Base-by-base conservation (phyloP, 1,140 invertebrate species). In the Scaptomyza montana region DNA sequence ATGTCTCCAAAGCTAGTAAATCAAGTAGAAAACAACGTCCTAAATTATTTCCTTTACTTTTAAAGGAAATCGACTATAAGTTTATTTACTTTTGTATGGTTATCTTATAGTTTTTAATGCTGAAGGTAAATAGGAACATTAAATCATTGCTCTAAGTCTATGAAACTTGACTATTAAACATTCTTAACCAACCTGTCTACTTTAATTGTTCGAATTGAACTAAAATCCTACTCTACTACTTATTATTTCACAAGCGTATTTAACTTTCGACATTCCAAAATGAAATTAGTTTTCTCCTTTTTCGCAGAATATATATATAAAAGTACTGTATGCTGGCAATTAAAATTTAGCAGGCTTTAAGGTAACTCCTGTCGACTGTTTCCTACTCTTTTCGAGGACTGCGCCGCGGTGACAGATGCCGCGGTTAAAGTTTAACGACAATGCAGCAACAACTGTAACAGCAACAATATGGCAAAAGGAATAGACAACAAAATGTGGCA, bases 281-380 rank as follows among this genome's bases (percentile, higher is more conserved):
- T n/a, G 10, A n/a, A 43, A 5, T n/a, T 8, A 0, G 39, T 12
- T 43, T 43, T 43, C 39, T 43, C n/a, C 5, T 63, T 60, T 54
- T 28, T 65, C 47, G 75, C 53, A 85, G 5, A 79, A 85, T 80
- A 77, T 61, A 72, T 25, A 25, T 25, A 25, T 25, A 25, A 4
- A 3, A 2, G 21, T 25, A 25, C 2, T 25, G 3, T 25, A 25
- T 57, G 59, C 65, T 16, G 78, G 78, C 82, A 89, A 87, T 87
- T 87, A 87, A 82, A 86, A 89, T 87, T 87, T 89, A 89, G 84
- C 78, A 50, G 72, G 78, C 82, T 87, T 87, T 87, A 87, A 87
- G 55, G 63, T 54, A 69, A 46, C 71, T 71, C 16, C 65, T 47
- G 51, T 19, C 61, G 56, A 33, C 61, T 65, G 46, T 41, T 54